Conservation (phyloP, 2,113 vertebrate species). For the Columba livia region DNA sequence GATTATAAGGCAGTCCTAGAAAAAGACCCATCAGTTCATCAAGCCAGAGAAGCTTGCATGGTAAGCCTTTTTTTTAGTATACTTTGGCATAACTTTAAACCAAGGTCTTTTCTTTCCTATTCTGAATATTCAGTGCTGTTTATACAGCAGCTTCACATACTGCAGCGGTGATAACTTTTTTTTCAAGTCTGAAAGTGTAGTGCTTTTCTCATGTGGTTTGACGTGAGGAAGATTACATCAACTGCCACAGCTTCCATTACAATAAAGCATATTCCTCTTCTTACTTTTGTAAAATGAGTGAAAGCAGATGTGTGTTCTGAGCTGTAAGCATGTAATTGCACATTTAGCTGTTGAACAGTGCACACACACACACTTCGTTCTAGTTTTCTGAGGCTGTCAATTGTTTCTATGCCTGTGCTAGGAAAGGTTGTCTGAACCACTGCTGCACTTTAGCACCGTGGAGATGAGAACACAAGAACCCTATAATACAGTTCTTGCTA, state of each 20-base stretch:
- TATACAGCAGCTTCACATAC: neutral
- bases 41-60: conserved; percentile 90
- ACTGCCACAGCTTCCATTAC: neutral
- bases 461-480: neutral
- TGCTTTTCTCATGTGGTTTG: neutral
- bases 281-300: neutral
- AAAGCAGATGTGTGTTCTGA: neutral
- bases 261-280: neutral
- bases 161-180: neutral
- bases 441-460: neutral
- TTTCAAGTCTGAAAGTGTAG: neutral
- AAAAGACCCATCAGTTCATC: conserved; percentile 81
- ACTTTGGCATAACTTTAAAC: neutral
- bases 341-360: neutral
- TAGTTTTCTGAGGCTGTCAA: neutral
- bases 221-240: neutral
- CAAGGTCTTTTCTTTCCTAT: neutral
- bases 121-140: neutral
- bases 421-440: neutral
- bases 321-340: neutral
- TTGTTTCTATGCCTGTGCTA: neutral
- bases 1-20: conserved; percentile 90
- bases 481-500: neutral
- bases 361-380: neutral
- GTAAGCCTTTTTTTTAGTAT: conserved; percentile 68